These are phyloP conservation scores for Hyla sarda DNA, from an alignment of 2,113 vertebrate genomes.

Conservation along the genomic window DNA sequence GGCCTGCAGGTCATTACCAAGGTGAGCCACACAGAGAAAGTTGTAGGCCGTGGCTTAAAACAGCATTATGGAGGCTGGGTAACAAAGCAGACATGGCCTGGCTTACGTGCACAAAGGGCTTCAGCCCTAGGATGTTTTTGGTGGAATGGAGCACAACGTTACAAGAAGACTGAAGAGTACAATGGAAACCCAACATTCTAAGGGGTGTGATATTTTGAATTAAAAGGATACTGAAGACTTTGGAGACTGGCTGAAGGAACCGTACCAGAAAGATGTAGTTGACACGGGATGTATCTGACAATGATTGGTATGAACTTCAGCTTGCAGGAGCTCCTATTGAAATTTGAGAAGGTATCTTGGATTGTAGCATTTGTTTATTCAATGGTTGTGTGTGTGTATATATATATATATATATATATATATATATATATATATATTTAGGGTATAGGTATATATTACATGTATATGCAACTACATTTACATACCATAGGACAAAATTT, in stretches of 20 bases:
- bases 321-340: conserved; percentile 87
- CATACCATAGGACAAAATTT: too few relatives aligned
- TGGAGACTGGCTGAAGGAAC: conserved; percentile 66
- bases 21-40: conserved; percentile 64
- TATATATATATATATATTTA: neutral
- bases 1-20: conserved; percentile 66
- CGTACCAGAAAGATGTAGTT: conserved; percentile 75
- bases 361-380: neutral
- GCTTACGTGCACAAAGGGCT: conserved; percentile 7
- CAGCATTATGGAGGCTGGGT: conserved; percentile 64
- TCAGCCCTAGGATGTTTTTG: conserved; percentile 56
- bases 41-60: conserved; percentile 56
- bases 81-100: conserved; percentile 58
- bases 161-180: conserved; percentile 54
- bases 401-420: neutral
- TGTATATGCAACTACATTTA: too few relatives aligned
- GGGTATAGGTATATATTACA: too few relatives aligned
- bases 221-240: conserved; percentile 61
- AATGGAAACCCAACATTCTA: conserved; percentile 66
- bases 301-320: conserved; percentile 96
- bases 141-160: conserved; percentile 64
- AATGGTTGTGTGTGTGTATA: neutral
- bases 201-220: conserved; percentile 61
- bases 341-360: conserved; percentile 91
- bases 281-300: conserved; percentile 70